Percentiles rank a stretch among this genome's conserved stretches.
These are phyloP conservation scores for Pristiophorus japonicus DNA, from an alignment of 2,113 vertebrate genomes.

Conservation along the genomic window DNA sequence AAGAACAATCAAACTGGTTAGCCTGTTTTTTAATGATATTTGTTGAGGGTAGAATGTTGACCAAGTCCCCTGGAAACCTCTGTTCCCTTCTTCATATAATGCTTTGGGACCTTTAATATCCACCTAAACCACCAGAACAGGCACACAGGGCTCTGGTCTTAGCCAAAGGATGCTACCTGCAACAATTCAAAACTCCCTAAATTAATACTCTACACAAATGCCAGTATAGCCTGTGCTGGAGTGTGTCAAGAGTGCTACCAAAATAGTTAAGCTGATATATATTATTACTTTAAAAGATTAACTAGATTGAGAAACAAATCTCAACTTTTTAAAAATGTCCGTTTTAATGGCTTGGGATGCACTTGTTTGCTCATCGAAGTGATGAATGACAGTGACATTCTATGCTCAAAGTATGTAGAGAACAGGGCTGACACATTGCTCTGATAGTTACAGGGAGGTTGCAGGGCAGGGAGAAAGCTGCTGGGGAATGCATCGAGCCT, in stretches of 20 bases:
- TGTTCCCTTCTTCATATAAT: background rate
- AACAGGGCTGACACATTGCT: background rate
- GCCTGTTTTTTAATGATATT: background rate
- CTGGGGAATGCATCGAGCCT: background rate
- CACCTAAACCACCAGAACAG: background rate
- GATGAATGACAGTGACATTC: background rate
- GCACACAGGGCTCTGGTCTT: background rate
- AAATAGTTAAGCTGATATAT: background rate
- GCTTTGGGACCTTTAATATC: background rate
- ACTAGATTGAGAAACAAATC: background rate
- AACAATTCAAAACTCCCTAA: background rate
- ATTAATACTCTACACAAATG: background rate
- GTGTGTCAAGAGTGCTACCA: background rate
- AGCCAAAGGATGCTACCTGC: background rate
- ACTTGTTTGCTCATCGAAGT: background rate
- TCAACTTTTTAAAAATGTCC: background rate
- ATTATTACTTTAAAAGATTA: slow-evolving; percentile 13
- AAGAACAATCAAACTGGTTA: background rate
- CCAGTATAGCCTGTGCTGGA: background rate
- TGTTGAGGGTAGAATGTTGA: background rate
- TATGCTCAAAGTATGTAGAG: background rate
- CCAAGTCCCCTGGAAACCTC: background rate
- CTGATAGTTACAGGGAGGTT: background rate
- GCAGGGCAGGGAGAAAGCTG: background rate
- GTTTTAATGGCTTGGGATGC: background rate